phyloP scores from a whole-genome alignment of 2,113 vertebrate species.

The Hippopotamus amphibius region DNA sequence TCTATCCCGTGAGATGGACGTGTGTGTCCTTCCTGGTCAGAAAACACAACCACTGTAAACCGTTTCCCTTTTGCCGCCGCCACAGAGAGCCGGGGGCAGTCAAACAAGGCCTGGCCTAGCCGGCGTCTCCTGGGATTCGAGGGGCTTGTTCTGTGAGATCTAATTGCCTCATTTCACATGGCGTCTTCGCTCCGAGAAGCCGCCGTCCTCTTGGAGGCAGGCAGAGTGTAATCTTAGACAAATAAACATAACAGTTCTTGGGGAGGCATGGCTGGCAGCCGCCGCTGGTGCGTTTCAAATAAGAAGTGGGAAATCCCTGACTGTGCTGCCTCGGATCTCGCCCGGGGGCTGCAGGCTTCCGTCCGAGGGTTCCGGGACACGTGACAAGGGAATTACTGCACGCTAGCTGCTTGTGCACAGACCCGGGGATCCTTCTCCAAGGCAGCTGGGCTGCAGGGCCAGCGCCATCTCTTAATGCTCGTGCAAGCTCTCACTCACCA shows the following conservation, averaged over 20 bases:
- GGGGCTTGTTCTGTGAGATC: not conserved
- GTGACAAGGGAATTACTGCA: not conserved
- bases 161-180: not conserved
- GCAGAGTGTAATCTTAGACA: constrained; percentile 27
- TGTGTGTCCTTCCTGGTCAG: not conserved
- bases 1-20: not conserved
- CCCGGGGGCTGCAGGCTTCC: constrained; percentile 2
- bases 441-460: not conserved
- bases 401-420: not conserved
- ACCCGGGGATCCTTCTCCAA: not conserved
- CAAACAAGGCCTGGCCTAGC: not conserved
- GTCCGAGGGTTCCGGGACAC: not conserved
- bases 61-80: not conserved
- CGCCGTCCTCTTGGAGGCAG: not conserved
- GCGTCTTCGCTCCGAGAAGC: not conserved
- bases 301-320: not conserved
- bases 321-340: not conserved
- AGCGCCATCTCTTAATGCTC: not conserved
- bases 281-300: not conserved
- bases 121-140: not conserved
- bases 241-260: not conserved
- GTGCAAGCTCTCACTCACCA: not conserved
- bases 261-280: not conserved
- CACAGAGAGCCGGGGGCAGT: not conserved
- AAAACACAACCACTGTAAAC: not conserved